Evolutionary conservation across 2,113 vertebrate genomes (phyloP).

Genomic region (Melierax canorus): DNA sequence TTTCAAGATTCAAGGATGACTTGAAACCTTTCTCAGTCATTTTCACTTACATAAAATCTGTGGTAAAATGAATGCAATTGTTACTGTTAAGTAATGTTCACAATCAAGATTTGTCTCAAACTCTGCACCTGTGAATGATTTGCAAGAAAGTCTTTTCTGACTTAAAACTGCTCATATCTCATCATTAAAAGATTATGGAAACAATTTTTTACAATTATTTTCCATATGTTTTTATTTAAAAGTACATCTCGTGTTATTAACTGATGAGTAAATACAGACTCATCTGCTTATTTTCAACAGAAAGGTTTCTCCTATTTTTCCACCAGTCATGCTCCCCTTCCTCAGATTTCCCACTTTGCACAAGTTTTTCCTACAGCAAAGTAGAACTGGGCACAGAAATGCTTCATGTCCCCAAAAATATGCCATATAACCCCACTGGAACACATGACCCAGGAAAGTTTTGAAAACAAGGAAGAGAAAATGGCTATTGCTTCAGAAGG

Average conservation of each 20-base stretch:
- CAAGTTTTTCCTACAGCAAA: background rate
- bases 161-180: background rate
- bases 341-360: background rate
- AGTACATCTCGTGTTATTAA: background rate
- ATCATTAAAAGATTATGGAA: background rate
- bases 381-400: background rate
- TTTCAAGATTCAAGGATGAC: background rate
- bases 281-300: background rate
- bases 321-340: background rate
- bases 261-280: background rate
- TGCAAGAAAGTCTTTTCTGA: background rate
- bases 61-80: background rate
- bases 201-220: background rate
- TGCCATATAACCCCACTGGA: background rate
- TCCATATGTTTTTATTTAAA: background rate
- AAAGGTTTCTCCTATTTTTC: background rate
- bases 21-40: background rate
- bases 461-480: background rate
- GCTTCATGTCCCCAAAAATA: background rate
- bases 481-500: background rate
- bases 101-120: background rate
- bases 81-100: background rate
- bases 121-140: background rate
- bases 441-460: background rate
- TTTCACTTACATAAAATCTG: background rate